Conservation (phyloP, 2,888 invertebrate genomes). For the Drosophila kuntzei region DNA sequence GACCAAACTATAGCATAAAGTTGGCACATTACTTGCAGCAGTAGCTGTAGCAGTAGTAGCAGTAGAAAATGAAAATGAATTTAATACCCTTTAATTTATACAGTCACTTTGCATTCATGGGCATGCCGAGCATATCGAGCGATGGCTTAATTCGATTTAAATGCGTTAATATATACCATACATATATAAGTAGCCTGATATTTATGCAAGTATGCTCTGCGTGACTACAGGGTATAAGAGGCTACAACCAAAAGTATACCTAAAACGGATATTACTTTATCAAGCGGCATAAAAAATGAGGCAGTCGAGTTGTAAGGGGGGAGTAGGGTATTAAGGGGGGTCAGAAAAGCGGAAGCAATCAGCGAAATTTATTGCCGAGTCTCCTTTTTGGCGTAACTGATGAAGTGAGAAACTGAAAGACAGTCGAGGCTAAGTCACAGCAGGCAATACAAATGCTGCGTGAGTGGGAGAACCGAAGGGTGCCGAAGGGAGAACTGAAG, state of each 20-base stretch:
- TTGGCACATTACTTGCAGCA: conserved; percentile 77
- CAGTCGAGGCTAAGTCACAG: conserved; percentile 74
- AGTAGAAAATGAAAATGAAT: conserved; percentile 22
- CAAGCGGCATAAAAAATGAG: conserved; percentile 81
- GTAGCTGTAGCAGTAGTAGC: conserved; percentile 51
- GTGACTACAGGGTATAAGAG: conserved; percentile 46
- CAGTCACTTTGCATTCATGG: conserved; percentile 53
- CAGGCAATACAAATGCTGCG: conserved; percentile 56
- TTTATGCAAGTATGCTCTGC: conserved; percentile 25
- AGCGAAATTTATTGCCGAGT: conserved; percentile 81
- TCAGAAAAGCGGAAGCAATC: conserved; percentile 72
- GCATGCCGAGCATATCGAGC: conserved; percentile 21
- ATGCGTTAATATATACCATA: conserved; percentile 29
- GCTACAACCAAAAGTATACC: conserved; percentile 55
- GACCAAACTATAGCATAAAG: conserved; percentile 75
- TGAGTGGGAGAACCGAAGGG: too few relatives aligned
- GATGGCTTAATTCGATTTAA: conserved; percentile 47
- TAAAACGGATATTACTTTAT: conserved; percentile 81
- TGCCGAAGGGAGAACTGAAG: too few relatives aligned
- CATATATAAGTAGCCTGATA: not conserved
- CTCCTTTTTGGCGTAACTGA: conserved; percentile 80
- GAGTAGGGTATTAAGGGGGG: not conserved
- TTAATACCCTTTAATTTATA: conserved; percentile 63
- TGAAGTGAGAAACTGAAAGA: conserved; percentile 81
- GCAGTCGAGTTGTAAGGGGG: conserved; percentile 32